Base-by-base conservation (phyloP, 2,888 invertebrate species). In the Augochlorella aurata region DNA sequence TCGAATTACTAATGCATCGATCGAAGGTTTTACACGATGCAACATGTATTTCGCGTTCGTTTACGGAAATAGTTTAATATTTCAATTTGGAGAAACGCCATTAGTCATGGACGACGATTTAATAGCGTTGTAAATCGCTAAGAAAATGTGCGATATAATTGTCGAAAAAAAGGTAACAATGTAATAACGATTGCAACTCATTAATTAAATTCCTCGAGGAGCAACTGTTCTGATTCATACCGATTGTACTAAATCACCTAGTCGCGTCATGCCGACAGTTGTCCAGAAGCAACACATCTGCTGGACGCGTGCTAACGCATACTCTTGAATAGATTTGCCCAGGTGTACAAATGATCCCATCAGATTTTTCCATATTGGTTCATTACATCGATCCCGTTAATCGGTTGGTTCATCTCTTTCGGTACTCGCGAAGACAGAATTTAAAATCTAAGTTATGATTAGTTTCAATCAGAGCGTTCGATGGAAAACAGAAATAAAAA, bases 261-360 rank as follows among this genome's bases (percentile, higher is more conserved):
- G 44, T 65, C 63, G n/a, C 29, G 44, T 65, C n/a, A 4, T n/a
- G 38, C 63, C 63, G 69, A 77, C 68, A 71, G 29, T 69, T 24
- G 24, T 54, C 54, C 61, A 54, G 47, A 50, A 76, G 45, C 16
- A 61, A 61, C 75, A 71, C 88, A 88, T 88, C 88, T 88, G 88
- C 85, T 83, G 79, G 75, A 71, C 82, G 74, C 83, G 77, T 83
- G 85, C 76, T 83, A 84, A 81, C 75, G 79, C 73, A 82, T 71
- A 71, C 81, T 69, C 67, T 77, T 71, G 79, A 70, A 86, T 89
- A 82, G 85, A 86, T 85, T 86, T 85, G 80, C 83, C 88, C 87
- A 87, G 88, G 87, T 88, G 89, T 81, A 54, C 82, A 68, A 65
- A 54, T 67, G 72, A 77, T 44, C 83, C 73, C 70, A 49, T 52